Evolutionary conservation across 1,140 invertebrate genomes (phyloP).

Genomic region (Ceratosolen fusciceps): DNA sequence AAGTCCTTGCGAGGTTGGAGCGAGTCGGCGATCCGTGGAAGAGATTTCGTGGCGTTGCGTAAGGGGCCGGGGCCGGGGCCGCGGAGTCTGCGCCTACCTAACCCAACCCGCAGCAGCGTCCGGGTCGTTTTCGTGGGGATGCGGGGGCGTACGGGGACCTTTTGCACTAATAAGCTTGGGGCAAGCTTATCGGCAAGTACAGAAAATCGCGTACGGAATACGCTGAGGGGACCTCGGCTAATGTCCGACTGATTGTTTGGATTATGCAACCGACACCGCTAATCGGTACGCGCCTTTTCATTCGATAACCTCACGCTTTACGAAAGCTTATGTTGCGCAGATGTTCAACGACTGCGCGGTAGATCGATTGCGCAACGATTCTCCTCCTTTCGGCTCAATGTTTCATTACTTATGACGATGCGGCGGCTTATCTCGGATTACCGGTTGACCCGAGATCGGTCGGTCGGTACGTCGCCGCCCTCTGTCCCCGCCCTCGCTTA

Average conservation of each 20-base stretch:
- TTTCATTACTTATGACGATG: background rate
- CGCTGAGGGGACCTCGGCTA: too few species aligned
- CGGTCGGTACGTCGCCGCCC: too few species aligned
- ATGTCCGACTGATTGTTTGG: background rate
- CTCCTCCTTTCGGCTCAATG: background rate
- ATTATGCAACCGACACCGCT: background rate
- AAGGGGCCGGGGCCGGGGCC: background rate
- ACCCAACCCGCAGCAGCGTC: background rate
- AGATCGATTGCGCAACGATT: background rate
- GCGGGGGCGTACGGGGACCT: background rate
- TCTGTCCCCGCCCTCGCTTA: too few species aligned
- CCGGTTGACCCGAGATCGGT: too few species aligned
- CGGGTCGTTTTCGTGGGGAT: background rate
- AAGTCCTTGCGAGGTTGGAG: slow-evolving; percentile 34
- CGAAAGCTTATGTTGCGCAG: slow-evolving; percentile 20
- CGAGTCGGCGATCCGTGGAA: background rate
- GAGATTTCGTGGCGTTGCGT: slow-evolving; percentile 33
- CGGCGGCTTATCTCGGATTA: too few species aligned
- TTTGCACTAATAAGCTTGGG: too few species aligned
- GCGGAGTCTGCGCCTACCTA: background rate
- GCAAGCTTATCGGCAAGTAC: too few species aligned
- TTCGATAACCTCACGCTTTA: slow-evolving; percentile 5
- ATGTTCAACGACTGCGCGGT: background rate
- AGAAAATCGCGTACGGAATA: too few species aligned
- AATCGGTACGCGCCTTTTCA: background rate